Percentiles rank a stretch among this genome's conserved stretches.
phyloP scores from a whole-genome alignment of 2,113 vertebrate genomes.

The Notothenia rossii region DNA sequence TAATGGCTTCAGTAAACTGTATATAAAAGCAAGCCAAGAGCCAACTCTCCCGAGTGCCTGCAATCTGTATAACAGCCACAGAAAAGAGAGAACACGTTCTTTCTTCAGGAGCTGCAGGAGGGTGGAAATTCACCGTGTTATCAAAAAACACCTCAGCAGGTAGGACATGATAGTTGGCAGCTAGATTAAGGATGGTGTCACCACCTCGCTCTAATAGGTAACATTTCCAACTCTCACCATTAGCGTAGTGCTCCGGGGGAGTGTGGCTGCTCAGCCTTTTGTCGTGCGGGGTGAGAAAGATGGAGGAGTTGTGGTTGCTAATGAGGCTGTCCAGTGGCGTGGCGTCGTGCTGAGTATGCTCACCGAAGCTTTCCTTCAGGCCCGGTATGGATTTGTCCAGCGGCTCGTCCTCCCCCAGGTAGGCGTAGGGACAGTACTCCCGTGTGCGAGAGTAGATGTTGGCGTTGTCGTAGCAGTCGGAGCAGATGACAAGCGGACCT shows the following conservation, averaged over 20 bases:
- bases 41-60: neutral
- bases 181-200: neutral
- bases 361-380: slow-evolving; percentile 63
- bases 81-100: neutral
- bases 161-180: neutral
- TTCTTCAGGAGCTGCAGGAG: neutral
- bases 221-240: slow-evolving; percentile 77
- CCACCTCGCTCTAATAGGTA: neutral
- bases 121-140: neutral
- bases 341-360: slow-evolving; percentile 75
- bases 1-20: neutral
- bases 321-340: slow-evolving; percentile 80
- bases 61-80: neutral
- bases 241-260: slow-evolving; percentile 73
- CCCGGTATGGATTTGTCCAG: slow-evolving; percentile 86
- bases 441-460: slow-evolving; percentile 94
- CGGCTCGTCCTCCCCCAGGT: slow-evolving; percentile 89
- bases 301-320: slow-evolving; percentile 80
- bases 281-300: slow-evolving; percentile 83
- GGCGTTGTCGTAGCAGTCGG: slow-evolving; percentile 96
- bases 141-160: neutral
- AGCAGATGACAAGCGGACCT: slow-evolving; percentile 91
- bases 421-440: slow-evolving; percentile 94
- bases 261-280: slow-evolving; percentile 80
- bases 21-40: neutral